These are phyloP conservation scores for Sinosuthora webbiana DNA, from an alignment of 2,113 vertebrate genomes.

Conservation along the genomic window DNA sequence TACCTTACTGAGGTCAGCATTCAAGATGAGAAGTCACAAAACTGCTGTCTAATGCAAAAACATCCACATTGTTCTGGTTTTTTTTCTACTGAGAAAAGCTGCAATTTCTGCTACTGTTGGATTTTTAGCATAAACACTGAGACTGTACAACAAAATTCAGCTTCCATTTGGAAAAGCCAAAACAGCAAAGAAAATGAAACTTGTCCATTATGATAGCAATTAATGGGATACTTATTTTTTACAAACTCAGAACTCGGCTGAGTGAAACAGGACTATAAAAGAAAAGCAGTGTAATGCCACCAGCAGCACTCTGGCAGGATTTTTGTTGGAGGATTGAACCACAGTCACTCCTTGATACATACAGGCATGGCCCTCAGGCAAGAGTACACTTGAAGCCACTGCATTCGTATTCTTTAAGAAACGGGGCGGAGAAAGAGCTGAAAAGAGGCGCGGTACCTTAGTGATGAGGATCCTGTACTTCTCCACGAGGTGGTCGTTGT, in stretches of 20 bases:
- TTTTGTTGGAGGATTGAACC: neutral
- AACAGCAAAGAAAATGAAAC: conserved; percentile 6
- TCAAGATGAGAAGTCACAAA: neutral
- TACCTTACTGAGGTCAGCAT: neutral
- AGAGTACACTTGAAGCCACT: neutral
- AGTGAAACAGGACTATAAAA: neutral
- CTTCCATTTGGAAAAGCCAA: neutral
- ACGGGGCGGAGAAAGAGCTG: fast-evolving
- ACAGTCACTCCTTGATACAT: fast-evolving
- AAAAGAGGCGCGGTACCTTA: conserved; percentile 79
- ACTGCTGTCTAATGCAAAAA: neutral
- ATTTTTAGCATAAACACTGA: neutral
- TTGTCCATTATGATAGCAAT: neutral
- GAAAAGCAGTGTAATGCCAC: neutral
- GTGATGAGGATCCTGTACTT: conserved; percentile 98
- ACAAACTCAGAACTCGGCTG: neutral
- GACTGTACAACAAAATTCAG: neutral
- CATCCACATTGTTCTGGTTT: neutral
- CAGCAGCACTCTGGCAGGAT: fast-evolving
- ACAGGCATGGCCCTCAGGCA: neutral
- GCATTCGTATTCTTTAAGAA: too few species aligned
- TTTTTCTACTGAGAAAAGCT: neutral
- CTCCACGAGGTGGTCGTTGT: conserved; percentile 95
- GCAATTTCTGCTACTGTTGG: neutral
- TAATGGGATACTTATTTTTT: neutral